Evolutionary conservation across 1,140 invertebrate genomes (phyloP), one percentile per base, ranked within the genome.

Genomic region (Leptinotarsa texana): DNA sequence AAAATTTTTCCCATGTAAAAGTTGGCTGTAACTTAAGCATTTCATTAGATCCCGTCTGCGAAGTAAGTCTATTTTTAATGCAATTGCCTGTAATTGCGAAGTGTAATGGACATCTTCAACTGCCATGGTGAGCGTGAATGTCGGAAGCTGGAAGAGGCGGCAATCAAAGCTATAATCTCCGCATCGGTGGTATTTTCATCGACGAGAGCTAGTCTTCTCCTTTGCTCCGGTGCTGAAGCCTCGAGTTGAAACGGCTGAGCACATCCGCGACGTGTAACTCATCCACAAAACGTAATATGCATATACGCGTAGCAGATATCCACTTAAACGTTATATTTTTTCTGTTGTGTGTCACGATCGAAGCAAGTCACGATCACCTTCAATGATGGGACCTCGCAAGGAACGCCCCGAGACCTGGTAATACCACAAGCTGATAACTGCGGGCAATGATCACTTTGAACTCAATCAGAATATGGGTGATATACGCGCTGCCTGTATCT

Each of bases 311-410:
- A 77, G 77, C 76, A 80, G 74, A 80, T 81, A 80, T 77, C 80
- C 77, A 80, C 76, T 81, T 81, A 79, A 78, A 81, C 79, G 77
- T 73, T 73, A 74, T 77, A 72, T 82, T 83, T 83, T 81, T 80
- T 71, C 69, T 57, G 68, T 69, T 78, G 74, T 75, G 77, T 82
- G 82, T 83, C 82, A 83, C 81, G 82, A 83, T 80, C 78, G 70
- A 74, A 75, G 74, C 78, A 67, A 80, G 82, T 83, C 82, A 83
- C 82, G 82, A 83, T 77, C 78, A 77, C 22, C 75, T 77, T 66
- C 78, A 75, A 75, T 76, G 79, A 80, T 79, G 79, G 69, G 76
- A 80, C 79, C 75, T 77, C 72, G 74, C 69, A 79, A 78, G 79
- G 73, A 79, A 80, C 79, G 79, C 75, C 78, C 78, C 73, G 75